A percentile compares a stretch with the other conserved stretches of the same genome.
phyloP scores from a whole-genome alignment of 1,140 invertebrate species.

The Stratiolaelaps scimitus region DNA sequence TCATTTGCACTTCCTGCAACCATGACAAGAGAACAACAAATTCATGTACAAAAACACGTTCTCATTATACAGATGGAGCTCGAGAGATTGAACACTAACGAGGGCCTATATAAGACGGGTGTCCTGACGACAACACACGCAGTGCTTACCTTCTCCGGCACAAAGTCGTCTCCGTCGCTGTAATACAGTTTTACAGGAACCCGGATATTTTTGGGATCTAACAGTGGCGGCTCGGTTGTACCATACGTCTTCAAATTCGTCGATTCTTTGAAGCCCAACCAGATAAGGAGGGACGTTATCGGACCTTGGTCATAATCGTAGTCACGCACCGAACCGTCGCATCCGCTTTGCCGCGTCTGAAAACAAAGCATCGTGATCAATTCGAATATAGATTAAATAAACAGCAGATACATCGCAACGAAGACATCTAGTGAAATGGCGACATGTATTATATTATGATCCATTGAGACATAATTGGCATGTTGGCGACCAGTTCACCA shows the following conservation, averaged over 20 bases:
- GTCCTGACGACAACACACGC: neutral
- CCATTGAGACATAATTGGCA: neutral
- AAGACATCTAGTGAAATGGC: neutral
- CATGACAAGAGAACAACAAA: neutral
- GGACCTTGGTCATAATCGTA: conserved; percentile 10
- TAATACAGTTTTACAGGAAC: conserved; percentile 6
- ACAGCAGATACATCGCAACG: neutral
- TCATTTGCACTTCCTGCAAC: neutral
- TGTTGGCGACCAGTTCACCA: neutral
- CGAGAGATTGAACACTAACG: neutral
- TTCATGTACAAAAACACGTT: neutral
- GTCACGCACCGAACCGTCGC: conserved; percentile 15
- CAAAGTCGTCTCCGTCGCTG: neutral
- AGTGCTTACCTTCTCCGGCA: neutral
- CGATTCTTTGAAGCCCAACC: neutral
- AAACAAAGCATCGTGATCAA: neutral
- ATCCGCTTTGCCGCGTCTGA: neutral
- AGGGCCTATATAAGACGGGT: neutral
- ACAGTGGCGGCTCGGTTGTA: neutral
- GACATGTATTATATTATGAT: neutral
- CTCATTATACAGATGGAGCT: neutral
- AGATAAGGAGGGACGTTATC: conserved; percentile 4
- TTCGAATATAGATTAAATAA: neutral
- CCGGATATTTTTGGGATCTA: conserved; percentile 3
- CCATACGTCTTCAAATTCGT: conserved; percentile 2